phyloP scores from a whole-genome alignment of 2,888 invertebrate genomes.

The Eutolmus rufibarbis region DNA sequence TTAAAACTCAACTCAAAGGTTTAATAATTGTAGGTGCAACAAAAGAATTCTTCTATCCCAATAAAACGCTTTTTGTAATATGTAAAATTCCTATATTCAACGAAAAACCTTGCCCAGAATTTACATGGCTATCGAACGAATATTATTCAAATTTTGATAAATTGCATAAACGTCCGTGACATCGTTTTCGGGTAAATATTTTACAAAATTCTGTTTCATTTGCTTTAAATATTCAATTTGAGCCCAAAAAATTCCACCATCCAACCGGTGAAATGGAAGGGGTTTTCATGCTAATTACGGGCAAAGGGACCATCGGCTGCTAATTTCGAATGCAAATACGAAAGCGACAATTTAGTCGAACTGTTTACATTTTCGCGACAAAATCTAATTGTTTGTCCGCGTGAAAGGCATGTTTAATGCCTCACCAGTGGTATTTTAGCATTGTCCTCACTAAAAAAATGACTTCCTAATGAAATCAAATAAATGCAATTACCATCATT shows the following conservation, averaged over 20 bases:
- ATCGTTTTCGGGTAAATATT: neutral
- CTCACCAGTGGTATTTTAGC: neutral
- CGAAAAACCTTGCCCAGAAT: neutral
- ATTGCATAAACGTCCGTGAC: neutral
- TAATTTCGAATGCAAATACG: slow-evolving; percentile 6
- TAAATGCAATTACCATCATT: neutral
- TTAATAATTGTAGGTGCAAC: too few relatives aligned
- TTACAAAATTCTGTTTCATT: neutral
- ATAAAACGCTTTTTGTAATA: neutral
- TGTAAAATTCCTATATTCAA: neutral
- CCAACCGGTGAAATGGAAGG: neutral
- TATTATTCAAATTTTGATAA: neutral
- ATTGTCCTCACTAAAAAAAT: neutral
- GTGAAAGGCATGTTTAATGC: neutral
- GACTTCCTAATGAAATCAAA: neutral
- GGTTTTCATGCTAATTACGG: neutral
- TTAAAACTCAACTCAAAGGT: too few relatives aligned
- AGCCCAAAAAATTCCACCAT: neutral
- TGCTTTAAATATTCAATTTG: neutral
- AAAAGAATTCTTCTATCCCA: too few relatives aligned
- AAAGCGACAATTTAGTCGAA: slow-evolving; percentile 10
- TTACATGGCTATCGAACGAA: neutral
- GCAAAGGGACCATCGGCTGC: neutral
- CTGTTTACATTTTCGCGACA: neutral
- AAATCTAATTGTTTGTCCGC: slow-evolving; percentile 9